These are phyloP conservation scores for Myiotriccus ornatus DNA, from an alignment of 2,797 vertebrate species.

Conservation along the genomic window DNA sequence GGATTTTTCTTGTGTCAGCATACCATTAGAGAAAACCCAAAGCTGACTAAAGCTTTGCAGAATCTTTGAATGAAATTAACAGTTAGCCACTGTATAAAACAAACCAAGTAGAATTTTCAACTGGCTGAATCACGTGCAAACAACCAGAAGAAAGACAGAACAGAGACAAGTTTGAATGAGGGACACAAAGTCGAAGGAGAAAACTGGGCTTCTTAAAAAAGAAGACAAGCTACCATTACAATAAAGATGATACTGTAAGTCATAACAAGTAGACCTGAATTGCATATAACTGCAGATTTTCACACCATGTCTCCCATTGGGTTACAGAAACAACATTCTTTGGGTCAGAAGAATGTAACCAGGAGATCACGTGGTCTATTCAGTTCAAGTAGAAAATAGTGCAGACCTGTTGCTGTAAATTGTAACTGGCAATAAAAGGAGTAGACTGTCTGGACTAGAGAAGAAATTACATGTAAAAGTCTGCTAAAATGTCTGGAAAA, in stretches of 20 bases:
- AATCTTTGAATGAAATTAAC: neutral
- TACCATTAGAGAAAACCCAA: neutral
- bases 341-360: neutral
- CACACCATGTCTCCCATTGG: neutral
- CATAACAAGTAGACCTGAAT: neutral
- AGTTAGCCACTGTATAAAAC: neutral
- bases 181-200: neutral
- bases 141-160: neutral
- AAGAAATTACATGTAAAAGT: constrained; percentile 29
- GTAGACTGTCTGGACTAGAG: neutral
- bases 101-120: neutral
- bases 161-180: neutral
- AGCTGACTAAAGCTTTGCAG: neutral
- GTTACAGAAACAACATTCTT: neutral
- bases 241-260: neutral
- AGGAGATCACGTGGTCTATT: neutral
- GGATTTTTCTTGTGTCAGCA: neutral
- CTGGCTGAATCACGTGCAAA: neutral
- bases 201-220: neutral
- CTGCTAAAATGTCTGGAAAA: constrained; percentile 27
- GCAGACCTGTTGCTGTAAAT: neutral
- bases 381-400: constrained; percentile 7
- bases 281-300: neutral
- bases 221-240: neutral
- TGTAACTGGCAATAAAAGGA: neutral